Evolutionary conservation across 1,140 invertebrate species (phyloP), one percentile per base, ranked within the genome.

Genomic region (Parasteatoda tepidariorum): DNA sequence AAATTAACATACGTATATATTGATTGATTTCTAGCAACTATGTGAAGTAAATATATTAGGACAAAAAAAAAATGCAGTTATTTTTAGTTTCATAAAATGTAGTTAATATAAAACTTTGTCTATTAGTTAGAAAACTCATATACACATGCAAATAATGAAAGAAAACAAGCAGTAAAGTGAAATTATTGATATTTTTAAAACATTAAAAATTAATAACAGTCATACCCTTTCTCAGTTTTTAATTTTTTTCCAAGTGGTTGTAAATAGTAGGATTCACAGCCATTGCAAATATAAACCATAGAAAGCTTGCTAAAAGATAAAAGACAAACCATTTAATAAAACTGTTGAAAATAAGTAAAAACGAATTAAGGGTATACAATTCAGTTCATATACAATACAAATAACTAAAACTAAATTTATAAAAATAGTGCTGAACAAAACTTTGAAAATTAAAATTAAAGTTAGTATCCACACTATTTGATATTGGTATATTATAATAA

Each of bases 231-330:
- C n/a, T 68, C 33, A 24, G 87, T 92, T 92, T 34, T 91, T 89
- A 24, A 89, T 89, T 84, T 86, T n/a, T 68, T 78, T n/a, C 94
- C 94, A 22, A 98, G 88, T 0, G 93, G 93, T 86, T 97, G 95
- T 0, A 97, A 89, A 0, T 90, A 91, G 64, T 93, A 91, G 48
- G 92, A 93, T 85, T 96, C 94, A 88, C 98, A 99, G 0, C 96
- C 96, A 15, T 91, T 92, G 88, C 97, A 99, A 86, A 96, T 93
- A 89, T 96, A 97, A 1, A 97, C 91, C 91, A 94, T 92, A 5
- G 95, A 94, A 64, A 96, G 90, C 89, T 98, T 97, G 85, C 93
- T 94, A 85, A 86, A 91, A 28, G 87, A 87, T 54, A 61, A 74
- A 59, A n/a, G 3, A 59, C 13, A 61, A 30, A 18, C 15, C 6